phyloP scores from a whole-genome alignment of 2,888 invertebrate species.

The Drosophila monieri region DNA sequence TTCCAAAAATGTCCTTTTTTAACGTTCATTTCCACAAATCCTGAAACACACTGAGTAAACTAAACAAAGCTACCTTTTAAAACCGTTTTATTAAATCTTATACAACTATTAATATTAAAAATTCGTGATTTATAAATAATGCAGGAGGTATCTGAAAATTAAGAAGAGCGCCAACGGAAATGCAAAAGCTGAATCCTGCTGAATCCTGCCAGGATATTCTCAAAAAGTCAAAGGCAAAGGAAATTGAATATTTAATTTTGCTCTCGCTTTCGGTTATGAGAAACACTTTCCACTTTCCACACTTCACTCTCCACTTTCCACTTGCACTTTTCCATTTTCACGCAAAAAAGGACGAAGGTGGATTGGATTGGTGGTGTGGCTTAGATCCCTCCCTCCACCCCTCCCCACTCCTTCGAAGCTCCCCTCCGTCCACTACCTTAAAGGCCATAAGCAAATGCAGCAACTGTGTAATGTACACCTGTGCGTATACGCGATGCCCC shows the following conservation, averaged over 20 bases:
- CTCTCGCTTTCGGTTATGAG: conserved; percentile 29
- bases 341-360: not conserved
- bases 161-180: conserved; percentile 1
- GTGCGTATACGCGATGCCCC: conserved; percentile 22
- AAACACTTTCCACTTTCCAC: conserved; percentile 33
- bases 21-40: too few species aligned
- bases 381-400: not conserved
- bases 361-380: too few species aligned
- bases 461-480: conserved; percentile 58
- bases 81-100: not conserved
- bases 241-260: conserved; percentile 45
- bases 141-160: not conserved
- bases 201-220: conserved; percentile 17
- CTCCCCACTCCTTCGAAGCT: not conserved
- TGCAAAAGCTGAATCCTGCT: not conserved
- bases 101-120: not conserved
- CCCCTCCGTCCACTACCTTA: not conserved
- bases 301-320: conserved; percentile 21
- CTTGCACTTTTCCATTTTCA: conserved; percentile 11
- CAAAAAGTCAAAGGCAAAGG: conserved; percentile 7
- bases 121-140: not conserved
- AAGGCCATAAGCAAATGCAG: conserved; percentile 25
- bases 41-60: too few species aligned
- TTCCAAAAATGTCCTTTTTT: too few species aligned
- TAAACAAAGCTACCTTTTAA: not conserved